Conservation (phyloP, 64 coral and sea anemone genomes). For the Astreopora myriophthalma region DNA sequence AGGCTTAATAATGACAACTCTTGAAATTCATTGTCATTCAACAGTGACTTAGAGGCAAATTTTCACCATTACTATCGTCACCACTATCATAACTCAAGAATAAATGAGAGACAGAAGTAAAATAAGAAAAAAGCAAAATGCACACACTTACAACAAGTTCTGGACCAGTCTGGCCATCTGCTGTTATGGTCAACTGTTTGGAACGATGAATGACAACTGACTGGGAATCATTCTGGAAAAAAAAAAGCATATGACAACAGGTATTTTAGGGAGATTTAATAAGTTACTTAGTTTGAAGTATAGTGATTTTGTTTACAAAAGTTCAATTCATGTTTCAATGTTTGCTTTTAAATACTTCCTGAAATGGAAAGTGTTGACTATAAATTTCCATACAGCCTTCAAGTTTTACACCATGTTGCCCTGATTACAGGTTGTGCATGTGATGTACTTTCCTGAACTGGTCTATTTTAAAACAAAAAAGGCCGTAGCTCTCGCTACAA, state of each 20-base stretch:
- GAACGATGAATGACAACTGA: constrained; percentile 16
- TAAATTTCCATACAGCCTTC: not conserved
- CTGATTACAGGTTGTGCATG: not conserved
- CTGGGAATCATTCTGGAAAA: not conserved
- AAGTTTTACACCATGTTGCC: not conserved
- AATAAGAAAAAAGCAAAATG: constrained; percentile 4
- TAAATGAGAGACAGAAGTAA: not conserved
- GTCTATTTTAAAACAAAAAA: not conserved
- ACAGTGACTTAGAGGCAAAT: not conserved
- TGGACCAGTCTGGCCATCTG: constrained; percentile 16
- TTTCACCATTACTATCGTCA: not conserved
- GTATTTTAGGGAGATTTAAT: constrained; percentile 9
- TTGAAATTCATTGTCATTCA: not conserved
- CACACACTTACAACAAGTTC: constrained; percentile 42
- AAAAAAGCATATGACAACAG: not conserved
- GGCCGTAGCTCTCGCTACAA: not conserved
- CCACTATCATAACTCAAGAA: not conserved
- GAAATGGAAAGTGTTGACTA: not conserved
- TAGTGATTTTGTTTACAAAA: constrained; percentile 11
- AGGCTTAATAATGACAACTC: not conserved
- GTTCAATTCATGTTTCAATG: not conserved
- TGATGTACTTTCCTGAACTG: not conserved
- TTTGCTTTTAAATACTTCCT: not conserved
- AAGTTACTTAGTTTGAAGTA: constrained; percentile 21
- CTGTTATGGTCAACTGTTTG: constrained; percentile 41